Evolutionary conservation across 2,113 vertebrate genomes (phyloP), one percentile per base, ranked within the genome.

Genomic region (Emydocephalus ijimae): DNA sequence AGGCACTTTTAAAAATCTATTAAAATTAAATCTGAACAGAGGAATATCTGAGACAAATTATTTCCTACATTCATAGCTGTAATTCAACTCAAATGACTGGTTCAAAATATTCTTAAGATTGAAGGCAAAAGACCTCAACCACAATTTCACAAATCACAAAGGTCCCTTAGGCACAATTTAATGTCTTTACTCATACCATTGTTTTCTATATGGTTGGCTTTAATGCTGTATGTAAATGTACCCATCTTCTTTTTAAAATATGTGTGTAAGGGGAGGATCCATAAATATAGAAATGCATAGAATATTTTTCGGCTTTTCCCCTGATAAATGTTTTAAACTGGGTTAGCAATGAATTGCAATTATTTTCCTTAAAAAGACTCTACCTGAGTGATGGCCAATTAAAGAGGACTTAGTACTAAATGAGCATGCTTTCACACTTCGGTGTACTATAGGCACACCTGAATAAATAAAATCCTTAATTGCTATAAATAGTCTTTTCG

Each of bases 401-500:
- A 97, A 97, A 93, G 88, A 90, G 93, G 94, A 93, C 91, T 96
- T 89, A 23, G 97, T 95, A 96, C 97, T 97, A 97, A 96, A 97
- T 81, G 97, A 98, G 96, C 95, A 85, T 50, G 97, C 96, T 97
- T 97, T 98, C 96, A 89, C 96, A 86, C 94, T 96, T 64, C 95
- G 90, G 96, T 96, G 1, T 52, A 56, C 94, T 95, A 81, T 90
- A 95, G 97, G 96, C 69, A 95, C 92, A 97, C 97, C 87, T 94
- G 95, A 97, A 97, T 92, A 97, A 97, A 97, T 95, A 97, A 96
- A 93, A 96, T 95, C 97, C 96, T 94, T 95, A 45, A 94, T 93
- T 89, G 96, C 96, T 97, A 96, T 95, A 95, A 97, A 97, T 95
- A 97, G 97, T 94, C 94, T 97, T 95, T 97, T 97, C 94, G 97